Base-by-base conservation (phyloP, 2,888 invertebrate genomes). In the Heterodera filipjevi region DNA sequence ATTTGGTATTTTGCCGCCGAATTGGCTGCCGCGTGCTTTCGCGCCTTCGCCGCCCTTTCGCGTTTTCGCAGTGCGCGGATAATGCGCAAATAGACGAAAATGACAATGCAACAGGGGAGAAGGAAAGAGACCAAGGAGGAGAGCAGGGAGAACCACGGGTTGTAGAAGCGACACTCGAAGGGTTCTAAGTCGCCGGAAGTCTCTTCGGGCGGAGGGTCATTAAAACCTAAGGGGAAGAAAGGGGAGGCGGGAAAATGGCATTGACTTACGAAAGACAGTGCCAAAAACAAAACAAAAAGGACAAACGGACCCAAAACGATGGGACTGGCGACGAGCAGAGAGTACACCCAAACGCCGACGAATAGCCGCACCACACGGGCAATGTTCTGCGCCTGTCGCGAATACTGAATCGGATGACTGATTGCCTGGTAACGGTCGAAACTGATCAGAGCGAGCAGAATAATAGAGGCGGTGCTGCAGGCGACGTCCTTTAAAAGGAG, bases 321-420 rank as follows among this genome's bases (percentile, higher is more conserved):
- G 70, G 98, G 98, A 66, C 90, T 94, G 59, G 97, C 98, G 85
- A 99, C 96, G 80, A 95, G 95, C 2, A 94, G 94, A 80, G 95
- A 95, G 90, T 98, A 94, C 86, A 95, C 93, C 99, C 99, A 99
- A 77, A 96, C 96, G 82, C 95, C 92, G 49, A 94, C 93, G 88
- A 99, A 95, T 87, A 96, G 96, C 90, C 95, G 91, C 93, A 95
- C 95, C 70, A 97, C 95, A 82, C 98, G 93, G 27, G 90, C 89
- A 77, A 93, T 92, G 91, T 94, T 95, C 92, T 95, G 97, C 92
- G 96, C 95, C 92, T 97, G 96, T 90, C 96, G 95, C 80, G 97
- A 96, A 92, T 99, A 99, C 91, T 97, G 95, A 90, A 99, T 97
- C 89, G 99, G 99, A 90, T 95, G 94, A 71, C 97, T 98, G 86